These are phyloP conservation scores for Marmota flaviventris DNA, from an alignment of 2,113 vertebrate genomes.

Conservation along the genomic window DNA sequence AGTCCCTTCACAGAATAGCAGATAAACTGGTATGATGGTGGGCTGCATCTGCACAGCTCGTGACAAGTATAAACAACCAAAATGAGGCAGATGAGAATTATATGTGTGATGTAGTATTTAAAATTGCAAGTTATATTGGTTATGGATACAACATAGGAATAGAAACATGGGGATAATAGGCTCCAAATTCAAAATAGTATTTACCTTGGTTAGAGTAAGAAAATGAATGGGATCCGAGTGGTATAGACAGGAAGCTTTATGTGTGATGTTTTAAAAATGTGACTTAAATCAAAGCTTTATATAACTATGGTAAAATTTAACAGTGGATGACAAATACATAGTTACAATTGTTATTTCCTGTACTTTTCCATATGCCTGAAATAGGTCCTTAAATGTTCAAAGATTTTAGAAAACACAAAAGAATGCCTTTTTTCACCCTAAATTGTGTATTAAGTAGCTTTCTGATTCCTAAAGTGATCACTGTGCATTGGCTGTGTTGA, in stretches of 20 bases:
- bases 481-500: not conserved
- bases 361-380: conserved; percentile 33
- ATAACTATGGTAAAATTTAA: not conserved
- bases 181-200: not conserved
- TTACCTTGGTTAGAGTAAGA: not conserved
- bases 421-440: not conserved
- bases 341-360: not conserved
- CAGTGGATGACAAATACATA: not conserved
- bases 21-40: not conserved
- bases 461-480: conserved; percentile 21
- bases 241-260: not conserved
- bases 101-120: not conserved
- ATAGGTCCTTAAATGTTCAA: not conserved
- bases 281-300: conserved; percentile 36
- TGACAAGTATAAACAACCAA: not conserved
- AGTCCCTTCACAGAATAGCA: not conserved
- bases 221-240: not conserved
- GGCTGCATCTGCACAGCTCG: not conserved
- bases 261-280: not conserved
- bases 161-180: not conserved
- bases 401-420: not conserved
- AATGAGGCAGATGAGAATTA: not conserved
- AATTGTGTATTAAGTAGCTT: not conserved
- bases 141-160: not conserved
- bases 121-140: not conserved